Evolutionary conservation across 1,140 invertebrate genomes (phyloP), one percentile per base, ranked within the genome.

Genomic region (Acromyrmex echinatior): DNA sequence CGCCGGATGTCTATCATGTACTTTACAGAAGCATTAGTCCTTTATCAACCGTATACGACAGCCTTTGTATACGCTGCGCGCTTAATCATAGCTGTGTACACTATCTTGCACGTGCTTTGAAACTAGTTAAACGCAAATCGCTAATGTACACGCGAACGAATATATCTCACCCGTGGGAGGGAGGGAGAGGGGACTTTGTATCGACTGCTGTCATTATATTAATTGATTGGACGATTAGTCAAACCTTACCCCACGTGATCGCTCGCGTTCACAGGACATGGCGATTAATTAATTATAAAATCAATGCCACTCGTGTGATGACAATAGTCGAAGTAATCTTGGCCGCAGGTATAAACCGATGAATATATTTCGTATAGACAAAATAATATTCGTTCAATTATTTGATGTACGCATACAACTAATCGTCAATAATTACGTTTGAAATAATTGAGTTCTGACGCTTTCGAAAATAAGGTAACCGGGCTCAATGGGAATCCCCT

Each of bases 231-330:
- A 25, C 81, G 77, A 79, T 89, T 86, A 70, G 81, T 53, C 53
- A 58, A 49, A 89, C 66, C 80, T 88, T 89, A 74, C 39, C 35
- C 31, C 51, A 28, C 10, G 14, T 18, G 49, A 45, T 31, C 53
- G 73, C n/a, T 39, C 18, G 66, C 31, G 62, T 86, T 28, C 25
- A 2, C 6, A n/a, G 51, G 28, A 63, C 62, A 70, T 25, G 18
- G 10, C 12, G 60, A 25, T 60, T 74, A 78, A 89, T 89, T 88
- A 86, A 88, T 89, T 86, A 86, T 31, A 58, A 76, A 80, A 77
- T 89, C 76, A 88, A 86, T 80, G 74, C 16, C 35, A 58, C 14
- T 25, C 45, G 21, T 73, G 56, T 0, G 80, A 71, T 0, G 70
- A 31, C 56, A 56, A 53, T 63, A 74, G 18, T 12, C 45, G 2